Evolutionary conservation across 2,113 vertebrate species (phyloP), one percentile per base, ranked within the genome.

Genomic region (Lethenteron camtschaticum): DNA sequence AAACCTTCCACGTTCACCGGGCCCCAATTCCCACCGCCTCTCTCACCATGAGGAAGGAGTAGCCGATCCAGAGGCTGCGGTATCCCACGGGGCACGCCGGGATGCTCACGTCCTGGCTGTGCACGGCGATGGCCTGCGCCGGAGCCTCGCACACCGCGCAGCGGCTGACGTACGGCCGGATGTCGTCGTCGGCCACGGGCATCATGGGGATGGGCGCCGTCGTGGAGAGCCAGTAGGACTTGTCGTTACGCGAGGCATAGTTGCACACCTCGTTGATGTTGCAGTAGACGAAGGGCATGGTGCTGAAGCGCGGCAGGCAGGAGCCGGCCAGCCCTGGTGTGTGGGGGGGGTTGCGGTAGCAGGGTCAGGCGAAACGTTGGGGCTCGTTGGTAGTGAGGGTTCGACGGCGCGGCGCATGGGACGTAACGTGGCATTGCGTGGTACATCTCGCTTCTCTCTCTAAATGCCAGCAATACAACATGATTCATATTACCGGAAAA

Each of bases 281-380:
- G 78, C 94, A 99, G 83, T 99, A 99, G 59, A 99, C 80, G 80
- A 99, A 99, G 14, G 94, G 94, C 87, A 99, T 99, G 59, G 87
- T 95, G 77, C 79, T 96, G 77, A 99, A 96, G 2, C 85, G 83
- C 1, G 84, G 84, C 73, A 99, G 82, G 76, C 94, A 99, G 1
- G 92, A 96, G 56, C 94, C 94, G 0, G 94, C 94, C 74, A 99
- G 75, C 68, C 94, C 94, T 99, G 78, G 41, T 41, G 41, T 6
- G 41, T 3, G 41, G 41, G 41, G 41, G 41, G 41, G 41, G 41
- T 6, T 6, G 41, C 24, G 41, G 41, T 6, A 5, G 41, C 41
- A 5, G 41, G 41, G 41, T 41, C 41, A 41, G 5, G 41, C 41
- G 41, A 41, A 41, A 41, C 41, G 41, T 41, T 41, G 41, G 41